Evolutionary conservation across 2,888 invertebrate species (phyloP), one percentile per base, ranked within the genome.

Genomic region (Aquatica leii): DNA sequence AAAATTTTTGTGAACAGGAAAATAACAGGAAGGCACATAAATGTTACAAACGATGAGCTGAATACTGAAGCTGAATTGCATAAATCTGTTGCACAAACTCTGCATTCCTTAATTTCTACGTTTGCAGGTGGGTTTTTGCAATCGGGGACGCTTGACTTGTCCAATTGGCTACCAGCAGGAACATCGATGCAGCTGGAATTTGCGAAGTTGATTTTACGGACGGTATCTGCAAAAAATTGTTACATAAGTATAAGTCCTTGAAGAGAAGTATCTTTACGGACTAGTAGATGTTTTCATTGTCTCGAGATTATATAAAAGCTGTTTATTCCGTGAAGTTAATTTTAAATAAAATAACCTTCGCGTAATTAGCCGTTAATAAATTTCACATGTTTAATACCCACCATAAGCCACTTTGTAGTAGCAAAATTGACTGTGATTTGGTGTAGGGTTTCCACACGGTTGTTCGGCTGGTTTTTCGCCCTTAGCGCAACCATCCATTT

Each of bases 61-160:
- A 43, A 55, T 55, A 12, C 31, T 20, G 12, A 12, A 11, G 55
- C 24, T n/a, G 55, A 55, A 55, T 55, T 55, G 31, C 43, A 55
- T 17, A 55, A 46, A 1, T 55, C 46, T n/a, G 18, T 8, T 0
- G 35, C 53, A 37, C 53, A 53, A 21, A 53, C 14, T 35, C 20
- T 11, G 20, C 53, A 53, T 21, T 53, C 53, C 18, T 18, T 37
- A 0, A 53, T n/a, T 53, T 53, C 53, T 12, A 18, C n/a, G 6
- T 14, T 20, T 15, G 6, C 18, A 8, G 20, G 1, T 20, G 14
- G 8, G 18, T 1, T 3, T 1, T 37, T 24, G 9, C 53, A 53
- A 37, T 37, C 37, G 12, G 0, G n/a, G 2, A 53, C 1, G n/a
- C n/a, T 53, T 5, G 5, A 15, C 14, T 9, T 12, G 5, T 17